Evolutionary conservation across 2,113 vertebrate genomes (phyloP).

Genomic region (Thryonomys swinderianus): DNA sequence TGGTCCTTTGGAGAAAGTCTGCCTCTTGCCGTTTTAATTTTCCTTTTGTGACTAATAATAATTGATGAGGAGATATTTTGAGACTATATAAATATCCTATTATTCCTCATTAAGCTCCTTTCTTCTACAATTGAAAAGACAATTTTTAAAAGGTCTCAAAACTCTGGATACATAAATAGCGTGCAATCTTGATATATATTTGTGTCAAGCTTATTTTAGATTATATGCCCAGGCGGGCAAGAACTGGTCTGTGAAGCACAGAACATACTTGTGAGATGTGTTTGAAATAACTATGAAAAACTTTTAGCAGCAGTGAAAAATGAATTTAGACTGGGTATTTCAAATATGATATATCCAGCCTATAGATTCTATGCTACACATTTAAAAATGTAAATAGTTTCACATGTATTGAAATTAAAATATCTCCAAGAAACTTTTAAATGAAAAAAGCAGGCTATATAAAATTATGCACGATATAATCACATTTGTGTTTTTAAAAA

Average conservation of each 20-base stretch:
- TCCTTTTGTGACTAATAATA: constrained; percentile 56
- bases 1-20: constrained; percentile 47
- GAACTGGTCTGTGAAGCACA: background rate
- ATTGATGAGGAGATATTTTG: constrained; percentile 37
- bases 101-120: constrained; percentile 54
- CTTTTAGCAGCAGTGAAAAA: constrained; percentile 52
- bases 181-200: background rate
- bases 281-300: constrained; percentile 36
- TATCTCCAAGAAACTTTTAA: constrained; percentile 57
- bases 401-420: constrained; percentile 58
- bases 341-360: constrained; percentile 16
- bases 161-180: background rate
- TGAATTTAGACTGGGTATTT: constrained; percentile 36
- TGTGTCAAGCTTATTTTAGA: constrained; percentile 41
- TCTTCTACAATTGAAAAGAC: constrained; percentile 46
- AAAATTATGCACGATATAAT: constrained; percentile 53
- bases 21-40: constrained; percentile 21
- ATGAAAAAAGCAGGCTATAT: constrained; percentile 48
- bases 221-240: background rate
- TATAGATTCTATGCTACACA: constrained; percentile 42
- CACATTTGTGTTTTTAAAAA: constrained; percentile 62
- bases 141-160: constrained; percentile 42
- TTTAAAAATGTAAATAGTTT: constrained; percentile 47
- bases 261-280: background rate
- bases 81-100: constrained; percentile 21